Base-by-base conservation (phyloP, 2,888 invertebrate species). In the Cotesia congregata region DNA sequence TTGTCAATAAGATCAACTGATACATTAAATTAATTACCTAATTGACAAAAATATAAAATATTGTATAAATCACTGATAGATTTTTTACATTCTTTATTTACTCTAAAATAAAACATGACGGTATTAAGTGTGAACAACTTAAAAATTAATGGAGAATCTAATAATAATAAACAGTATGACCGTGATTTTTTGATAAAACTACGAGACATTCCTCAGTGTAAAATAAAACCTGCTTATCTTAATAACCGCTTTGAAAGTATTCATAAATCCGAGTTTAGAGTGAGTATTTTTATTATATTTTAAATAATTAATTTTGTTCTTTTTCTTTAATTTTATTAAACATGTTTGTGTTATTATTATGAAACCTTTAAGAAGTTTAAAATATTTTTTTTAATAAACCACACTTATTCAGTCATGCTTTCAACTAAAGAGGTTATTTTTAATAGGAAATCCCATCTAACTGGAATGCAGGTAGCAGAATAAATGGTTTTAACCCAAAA, bases 91-190 rank as follows among this genome's bases (percentile, higher is more conserved):
- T 7, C 4, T 3, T 50, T 50, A 50, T 50, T 12, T 12, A 4
- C 30, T 30, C 30, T 9, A 50, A 50, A 50, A 12, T 12, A 12
- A 50, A 50, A 50, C 4, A 50, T 50, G 50, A 50, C 50, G 50
- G 4, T 50, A 50, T 12, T 12, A 12, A 50, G 12, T 50, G 12
- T 12, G 7, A 50, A 0, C 4, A 50, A 50, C 4, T 50, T 50
- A 12, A 50, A 50, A 50, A 12, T 50, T 50, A 50, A 50, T 50
- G 9, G 12, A 50, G 9, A 50, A 50, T 12, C 12, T 2, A 50
- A 50, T 80, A 97, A 97, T 1, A 95, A 94, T 86, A 96, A 94
- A 87, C 93, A 93, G 78, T 98, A 98, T 88, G 94, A 95, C 83
- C 92, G 94, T 80, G 94, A 94, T 15, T 95, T 97, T 86, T 91